Base-by-base conservation (phyloP, 2,888 invertebrate genomes). In the Asteroscopus sphinx region DNA sequence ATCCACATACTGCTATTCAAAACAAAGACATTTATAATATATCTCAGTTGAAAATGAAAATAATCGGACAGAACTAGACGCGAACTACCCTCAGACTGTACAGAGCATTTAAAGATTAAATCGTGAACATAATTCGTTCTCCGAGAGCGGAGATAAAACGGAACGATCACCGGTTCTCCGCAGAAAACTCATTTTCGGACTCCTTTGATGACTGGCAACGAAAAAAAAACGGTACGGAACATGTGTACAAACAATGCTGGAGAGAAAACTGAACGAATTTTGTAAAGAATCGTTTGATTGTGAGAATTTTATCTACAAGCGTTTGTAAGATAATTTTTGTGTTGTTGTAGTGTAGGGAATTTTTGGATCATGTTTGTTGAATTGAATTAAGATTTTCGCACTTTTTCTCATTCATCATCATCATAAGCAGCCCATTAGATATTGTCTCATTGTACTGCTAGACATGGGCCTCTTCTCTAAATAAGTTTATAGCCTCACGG, bases 181-280 rank as follows among this genome's bases (percentile, higher is more conserved):
- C 63, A 73, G 70, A 74, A 83, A 86, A 82, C 81, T 84, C 83
- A 82, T 85, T 85, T 82, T 78, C 70, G 75, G 68, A 68, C 63
- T 78, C 74, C 79, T 84, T 84, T 85, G 84, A 84, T 83, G 80
- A 80, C 74, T 77, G 72, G 66, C 64, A 68, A 68, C 73, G 76
- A 76, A 77, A 77, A 73, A 76, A 76, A 71, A 60, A 57, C 47
- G 49, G 52, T 49, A 64, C 52, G 17, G 59, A 60, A 33, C 44
- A 60, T 45, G 51, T 47, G 52, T 40, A 68, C 70, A 66, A 76
- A 76, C 65, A 73, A 73, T 59, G 39, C 39, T 28, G 6, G 26
- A 33, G 39, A 33, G 37, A 33, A 56, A 72, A 60, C 30, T 25
- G 32, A 73, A 58, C 36, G 56, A 56, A 51, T 40, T 53, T 70